Conservation (phyloP, 35 echinoderm and acorn worm species). For the Hemicentrotus pulcherrimus region DNA sequence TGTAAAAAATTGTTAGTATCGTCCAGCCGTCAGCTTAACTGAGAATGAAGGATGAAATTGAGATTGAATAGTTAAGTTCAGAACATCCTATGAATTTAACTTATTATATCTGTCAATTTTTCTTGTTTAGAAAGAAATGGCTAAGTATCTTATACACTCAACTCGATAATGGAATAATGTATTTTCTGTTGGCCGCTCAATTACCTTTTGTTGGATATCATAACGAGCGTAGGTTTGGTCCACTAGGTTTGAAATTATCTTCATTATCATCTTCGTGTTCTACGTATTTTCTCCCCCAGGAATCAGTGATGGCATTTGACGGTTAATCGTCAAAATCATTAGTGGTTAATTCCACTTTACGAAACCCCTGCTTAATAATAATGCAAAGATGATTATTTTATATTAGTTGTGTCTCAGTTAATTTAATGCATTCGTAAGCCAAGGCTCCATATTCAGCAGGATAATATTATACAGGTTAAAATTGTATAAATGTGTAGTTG, state of each 20-base stretch:
- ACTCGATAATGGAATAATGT: neutral
- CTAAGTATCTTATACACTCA: neutral
- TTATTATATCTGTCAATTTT: neutral
- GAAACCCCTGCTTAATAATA: neutral
- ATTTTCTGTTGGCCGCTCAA: neutral
- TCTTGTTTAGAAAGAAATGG: neutral
- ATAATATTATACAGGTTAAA: too few species aligned
- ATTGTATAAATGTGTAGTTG: too few species aligned
- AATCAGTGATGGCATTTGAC: neutral
- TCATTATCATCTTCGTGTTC: neutral
- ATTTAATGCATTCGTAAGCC: neutral
- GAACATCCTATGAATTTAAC: neutral
- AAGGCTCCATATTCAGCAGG: neutral
- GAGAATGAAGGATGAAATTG: neutral
- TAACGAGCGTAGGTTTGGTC: neutral
- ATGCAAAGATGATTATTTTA: neutral
- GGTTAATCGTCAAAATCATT: neutral
- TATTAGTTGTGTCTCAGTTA: neutral
- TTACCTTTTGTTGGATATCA: neutral
- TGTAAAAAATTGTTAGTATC: too few species aligned
- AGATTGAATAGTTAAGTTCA: neutral
- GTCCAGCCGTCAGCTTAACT: too few species aligned
- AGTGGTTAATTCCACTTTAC: neutral
- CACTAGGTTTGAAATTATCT: neutral
- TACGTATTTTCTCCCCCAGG: neutral